Percentiles rank a stretch among this genome's conserved stretches.
phyloP scores from a whole-genome alignment of 2,888 invertebrate genomes.

The Laspeyria flexula region DNA sequence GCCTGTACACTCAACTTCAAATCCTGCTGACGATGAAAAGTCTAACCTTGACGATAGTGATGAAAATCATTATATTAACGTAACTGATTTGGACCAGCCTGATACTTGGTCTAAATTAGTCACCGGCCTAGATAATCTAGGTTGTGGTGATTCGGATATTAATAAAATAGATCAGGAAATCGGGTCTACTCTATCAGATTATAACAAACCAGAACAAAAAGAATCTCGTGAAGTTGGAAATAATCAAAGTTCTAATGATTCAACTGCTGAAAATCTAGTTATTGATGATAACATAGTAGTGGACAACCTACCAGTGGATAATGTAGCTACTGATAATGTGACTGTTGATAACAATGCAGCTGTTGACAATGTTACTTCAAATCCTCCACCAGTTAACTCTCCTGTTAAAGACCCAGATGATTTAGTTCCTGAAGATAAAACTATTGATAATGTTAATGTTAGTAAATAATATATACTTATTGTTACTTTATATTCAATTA shows the following conservation, averaged over 20 bases:
- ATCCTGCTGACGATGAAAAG: conserved; percentile 15
- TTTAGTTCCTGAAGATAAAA: conserved; percentile 6
- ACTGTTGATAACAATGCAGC: not conserved
- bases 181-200: not conserved
- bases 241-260: not conserved
- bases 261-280: not conserved
- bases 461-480: conserved; percentile 11
- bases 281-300: not conserved
- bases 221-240: not conserved
- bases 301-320: conserved; percentile 1
- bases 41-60: conserved; percentile 38
- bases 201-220: not conserved
- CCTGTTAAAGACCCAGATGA: not conserved
- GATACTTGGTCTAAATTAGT: conserved; percentile 12
- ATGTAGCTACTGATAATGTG: not conserved
- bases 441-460: conserved; percentile 14
- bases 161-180: conserved; percentile 10
- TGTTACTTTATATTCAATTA: conserved; percentile 9
- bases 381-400: not conserved
- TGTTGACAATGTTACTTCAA: not conserved
- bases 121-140: conserved; percentile 3
- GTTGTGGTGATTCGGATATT: conserved; percentile 15
- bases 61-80: conserved; percentile 54
- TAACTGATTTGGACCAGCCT: conserved; percentile 42
- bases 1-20: conserved; percentile 10